Base-by-base conservation (phyloP, 2,113 vertebrate genomes). In the Coptodon rendalli region DNA sequence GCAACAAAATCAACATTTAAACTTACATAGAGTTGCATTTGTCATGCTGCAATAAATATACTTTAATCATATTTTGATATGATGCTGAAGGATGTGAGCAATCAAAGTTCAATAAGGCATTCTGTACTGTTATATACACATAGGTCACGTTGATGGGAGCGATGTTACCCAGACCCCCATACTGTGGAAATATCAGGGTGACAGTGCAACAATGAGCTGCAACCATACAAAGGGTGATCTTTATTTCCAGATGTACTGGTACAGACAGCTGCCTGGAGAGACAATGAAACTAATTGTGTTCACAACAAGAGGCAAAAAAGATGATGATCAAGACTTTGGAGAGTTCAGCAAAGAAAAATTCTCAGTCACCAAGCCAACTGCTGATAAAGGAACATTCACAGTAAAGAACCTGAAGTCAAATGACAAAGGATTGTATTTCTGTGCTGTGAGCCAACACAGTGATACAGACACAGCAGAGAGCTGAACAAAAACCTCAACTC, bases 231-330 rank as follows among this genome's bases (percentile, higher is more conserved):
- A 86, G 68, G 85, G 16, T 12, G 0, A 0, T 3, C 0, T 0
- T 0, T 92, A 88, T 3, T 14, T 0, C 36, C 80, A 93, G 57
- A 96, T 96, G 95, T 95, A 95, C 92, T 95, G 95, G 95, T 96
- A 87, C 88, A 79, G 68, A 66, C 96, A 96, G 82, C 89, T 71
- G 16, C 91, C 89, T 10, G 93, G 91, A 76, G 56, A 94, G 19
- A 78, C 34, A 0, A 92, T 96, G 88, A 79, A 63, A 12, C 81
- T 80, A 10, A 86, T 96, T 1, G 92, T 96, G 19, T 92, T 82
- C 2, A 90, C 68, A 3, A 48, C 4, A 3, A 4, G 2, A 1
- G 1, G 2, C 1, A 52, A 2, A 2, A 2, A 38, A 34, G 27
- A 89, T 48, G 40, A 45, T 6, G 40, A 29, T 11, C 83, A 57